These are phyloP conservation scores for Fistularia tabacaria DNA, from an alignment of 2,797 vertebrate genomes.

Conservation along the genomic window DNA sequence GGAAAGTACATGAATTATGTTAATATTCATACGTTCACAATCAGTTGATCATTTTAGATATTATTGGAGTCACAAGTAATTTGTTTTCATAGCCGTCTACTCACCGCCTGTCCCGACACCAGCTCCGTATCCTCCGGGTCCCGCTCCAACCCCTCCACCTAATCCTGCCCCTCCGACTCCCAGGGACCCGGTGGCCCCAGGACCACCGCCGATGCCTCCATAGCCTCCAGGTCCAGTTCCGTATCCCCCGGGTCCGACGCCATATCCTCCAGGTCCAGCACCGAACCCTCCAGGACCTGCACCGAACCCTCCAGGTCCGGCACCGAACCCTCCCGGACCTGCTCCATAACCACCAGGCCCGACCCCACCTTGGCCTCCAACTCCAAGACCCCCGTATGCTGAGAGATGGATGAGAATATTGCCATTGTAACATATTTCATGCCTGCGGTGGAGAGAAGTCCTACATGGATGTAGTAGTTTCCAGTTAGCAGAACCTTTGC, in stretches of 20 bases:
- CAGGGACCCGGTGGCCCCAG: slow-evolving; percentile 37
- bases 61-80: too few relatives aligned
- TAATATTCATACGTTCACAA: neutral
- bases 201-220: slow-evolving; percentile 30
- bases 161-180: slow-evolving; percentile 40
- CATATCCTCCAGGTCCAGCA: slow-evolving; percentile 43
- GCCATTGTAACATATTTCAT: neutral
- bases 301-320: slow-evolving; percentile 47
- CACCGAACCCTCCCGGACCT: slow-evolving; percentile 48
- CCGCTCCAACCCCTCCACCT: slow-evolving; percentile 32
- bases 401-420: slow-evolving; percentile 18
- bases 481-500: slow-evolving; percentile 58
- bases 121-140: slow-evolving; percentile 40
- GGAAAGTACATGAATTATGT: slow-evolving; percentile 1
- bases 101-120: slow-evolving; percentile 53
- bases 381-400: slow-evolving; percentile 62
- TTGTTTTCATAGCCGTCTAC: slow-evolving; percentile 11
- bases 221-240: slow-evolving; percentile 15
- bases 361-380: slow-evolving; percentile 36
- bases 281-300: slow-evolving; percentile 42
- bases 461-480: neutral
- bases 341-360: slow-evolving; percentile 47
- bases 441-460: neutral
- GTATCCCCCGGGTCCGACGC: slow-evolving; percentile 45
- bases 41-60: too few relatives aligned